Base-by-base conservation (phyloP, 1,140 invertebrate genomes). In the Piezodorus guildinii region DNA sequence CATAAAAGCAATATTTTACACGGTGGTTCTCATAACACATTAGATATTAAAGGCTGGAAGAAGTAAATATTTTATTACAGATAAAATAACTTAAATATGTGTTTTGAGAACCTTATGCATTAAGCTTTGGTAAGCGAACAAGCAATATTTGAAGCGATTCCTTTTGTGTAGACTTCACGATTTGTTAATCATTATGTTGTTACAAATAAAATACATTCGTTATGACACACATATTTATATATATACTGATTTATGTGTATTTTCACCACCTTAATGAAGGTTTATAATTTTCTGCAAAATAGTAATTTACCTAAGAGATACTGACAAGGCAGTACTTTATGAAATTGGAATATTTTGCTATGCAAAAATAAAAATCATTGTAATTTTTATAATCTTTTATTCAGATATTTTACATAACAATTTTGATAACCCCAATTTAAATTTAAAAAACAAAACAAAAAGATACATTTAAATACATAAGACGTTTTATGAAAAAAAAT, bases 301-400 rank as follows among this genome's bases (percentile, higher is more conserved):
- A 39, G 12, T 12, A 39, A 10, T 39, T 39, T 39, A 39, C 34
- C 6, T 39, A 10, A 39, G 34, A 10, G 9, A 12, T 39, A 39
- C 27, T 30, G 27, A 30, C 27, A 4, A 30, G 3, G 27, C 27
- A 30, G 27, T 39, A 39, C 9, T 39, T 39, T 10, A 39, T 39
- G 34, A 39, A 39, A 4, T 39, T 39, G n/a, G 56, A 59, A 64
- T 39, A 10, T 59, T 51, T 64, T 74, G 72, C 73, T 73, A 72
- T 72, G 72, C 72, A 66, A 66, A 43, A 65, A 49, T 39, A 23
- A 56, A 58, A 58, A 49, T 59, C 39, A 59, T 39, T 30, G 52
- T 34, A 10, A 45, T 27, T 45, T 63, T 56, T 46, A 46, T 45
- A 62, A 49, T 46, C 52, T 16, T 66, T 59, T 64, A 58, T 65